Evolutionary conservation across 1,140 invertebrate species (phyloP).

Genomic region (Pseudomyrmex sp.): DNA sequence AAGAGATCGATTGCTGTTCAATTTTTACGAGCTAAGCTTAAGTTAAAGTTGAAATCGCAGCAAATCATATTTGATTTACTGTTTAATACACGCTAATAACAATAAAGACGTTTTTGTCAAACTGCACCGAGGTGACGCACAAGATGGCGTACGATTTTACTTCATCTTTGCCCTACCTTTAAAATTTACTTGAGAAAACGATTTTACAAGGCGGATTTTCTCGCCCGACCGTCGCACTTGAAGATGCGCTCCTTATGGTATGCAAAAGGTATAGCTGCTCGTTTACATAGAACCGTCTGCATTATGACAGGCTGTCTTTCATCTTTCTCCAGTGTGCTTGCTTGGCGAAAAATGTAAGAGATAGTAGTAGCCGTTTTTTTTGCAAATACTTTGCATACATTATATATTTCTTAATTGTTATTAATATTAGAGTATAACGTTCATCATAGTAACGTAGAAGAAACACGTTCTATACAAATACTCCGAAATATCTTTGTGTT

Average conservation of each 20-base stretch:
- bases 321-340: conserved; percentile 6
- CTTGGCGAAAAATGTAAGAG: conserved; percentile 10
- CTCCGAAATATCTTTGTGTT: no score
- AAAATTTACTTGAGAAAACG: conserved; percentile 14
- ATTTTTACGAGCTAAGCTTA: conserved; percentile 2
- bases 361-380: background rate
- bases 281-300: conserved; percentile 10
- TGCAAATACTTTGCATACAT: background rate
- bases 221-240: background rate
- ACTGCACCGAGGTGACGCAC: background rate
- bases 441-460: no score
- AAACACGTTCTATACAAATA: no score
- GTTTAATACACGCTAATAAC: background rate
- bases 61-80: background rate
- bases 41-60: background rate
- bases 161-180: background rate
- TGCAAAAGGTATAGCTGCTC: conserved; percentile 26
- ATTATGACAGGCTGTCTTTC: conserved; percentile 31
- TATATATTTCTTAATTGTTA: background rate
- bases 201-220: conserved; percentile 37
- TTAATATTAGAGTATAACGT: background rate
- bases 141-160: background rate
- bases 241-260: conserved; percentile 7
- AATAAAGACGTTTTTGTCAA: background rate
- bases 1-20: background rate